phyloP scores from a whole-genome alignment of 1,140 invertebrate species.

The Bombus consobrinus region DNA sequence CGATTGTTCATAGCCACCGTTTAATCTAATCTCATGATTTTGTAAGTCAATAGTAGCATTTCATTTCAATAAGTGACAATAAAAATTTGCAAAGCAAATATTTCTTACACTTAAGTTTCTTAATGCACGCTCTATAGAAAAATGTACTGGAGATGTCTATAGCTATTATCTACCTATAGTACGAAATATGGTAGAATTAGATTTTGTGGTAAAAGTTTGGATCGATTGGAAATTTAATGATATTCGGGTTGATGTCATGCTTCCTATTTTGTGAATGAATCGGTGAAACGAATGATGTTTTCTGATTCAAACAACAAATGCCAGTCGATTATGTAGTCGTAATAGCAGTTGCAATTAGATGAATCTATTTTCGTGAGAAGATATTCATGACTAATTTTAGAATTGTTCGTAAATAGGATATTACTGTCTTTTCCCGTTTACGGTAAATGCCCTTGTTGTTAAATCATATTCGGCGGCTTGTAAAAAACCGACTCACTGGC shows the following conservation, averaged over 20 bases:
- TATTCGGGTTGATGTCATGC: neutral
- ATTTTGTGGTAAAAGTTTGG: too few relatives aligned
- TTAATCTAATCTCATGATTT: neutral
- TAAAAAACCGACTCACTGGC: neutral
- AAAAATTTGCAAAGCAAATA: neutral
- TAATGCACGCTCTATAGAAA: neutral
- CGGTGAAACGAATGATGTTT: too few relatives aligned
- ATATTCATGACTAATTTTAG: neutral
- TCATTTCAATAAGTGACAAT: neutral
- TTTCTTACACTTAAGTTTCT: neutral
- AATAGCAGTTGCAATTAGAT: neutral
- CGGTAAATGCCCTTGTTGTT: too few relatives aligned
- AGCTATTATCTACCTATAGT: neutral
- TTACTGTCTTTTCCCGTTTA: neutral
- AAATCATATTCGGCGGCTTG: neutral
- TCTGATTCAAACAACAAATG: too few relatives aligned
- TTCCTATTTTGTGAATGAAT: neutral
- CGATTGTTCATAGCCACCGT: neutral
- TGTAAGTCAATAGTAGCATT: neutral
- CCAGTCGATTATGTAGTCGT: neutral
- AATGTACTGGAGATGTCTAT: neutral
- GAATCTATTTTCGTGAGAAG: neutral
- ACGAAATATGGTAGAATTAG: neutral
- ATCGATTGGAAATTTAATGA: neutral
- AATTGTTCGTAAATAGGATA: too few relatives aligned